A percentile compares a stretch with the other conserved stretches of the same genome.
phyloP scores from a whole-genome alignment of 2,888 invertebrate genomes.

The Chesias legatella region DNA sequence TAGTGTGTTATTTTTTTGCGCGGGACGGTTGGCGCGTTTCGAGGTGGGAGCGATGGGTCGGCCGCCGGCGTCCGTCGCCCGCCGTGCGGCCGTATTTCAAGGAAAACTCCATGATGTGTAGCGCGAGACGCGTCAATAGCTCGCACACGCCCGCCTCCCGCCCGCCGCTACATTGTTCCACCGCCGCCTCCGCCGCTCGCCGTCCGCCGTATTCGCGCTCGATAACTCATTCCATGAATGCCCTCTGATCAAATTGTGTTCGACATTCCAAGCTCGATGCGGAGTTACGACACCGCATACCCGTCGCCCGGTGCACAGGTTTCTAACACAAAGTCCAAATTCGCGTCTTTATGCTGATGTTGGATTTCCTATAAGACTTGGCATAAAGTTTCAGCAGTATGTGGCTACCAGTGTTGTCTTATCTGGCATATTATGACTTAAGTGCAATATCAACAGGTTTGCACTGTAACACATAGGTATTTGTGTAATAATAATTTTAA shows the following conservation, averaged over 20 bases:
- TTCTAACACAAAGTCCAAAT: conserved; percentile 29
- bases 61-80: conserved; percentile 46
- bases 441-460: conserved; percentile 12
- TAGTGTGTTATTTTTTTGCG: conserved; percentile 72
- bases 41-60: conserved; percentile 54
- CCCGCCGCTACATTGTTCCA: conserved; percentile 39
- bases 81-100: conserved; percentile 59
- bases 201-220: conserved; percentile 36
- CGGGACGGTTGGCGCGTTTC: conserved; percentile 70
- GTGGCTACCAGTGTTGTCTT: conserved; percentile 19
- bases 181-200: conserved; percentile 2
- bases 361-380: conserved; percentile 46
- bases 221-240: conserved; percentile 45
- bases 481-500: not conserved
- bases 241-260: conserved; percentile 36
- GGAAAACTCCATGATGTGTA: conserved; percentile 63
- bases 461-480: not conserved
- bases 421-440: conserved; percentile 45
- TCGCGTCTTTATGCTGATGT: conserved; percentile 30
- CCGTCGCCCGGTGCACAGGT: conserved; percentile 55
- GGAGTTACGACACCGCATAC: conserved; percentile 46
- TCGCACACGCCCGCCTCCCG: conserved; percentile 41
- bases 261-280: conserved; percentile 13
- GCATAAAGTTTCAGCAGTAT: conserved; percentile 29
- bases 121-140: conserved; percentile 50